phyloP scores from a whole-genome alignment of 2,888 invertebrate genomes.

The Nasonia oneida region DNA sequence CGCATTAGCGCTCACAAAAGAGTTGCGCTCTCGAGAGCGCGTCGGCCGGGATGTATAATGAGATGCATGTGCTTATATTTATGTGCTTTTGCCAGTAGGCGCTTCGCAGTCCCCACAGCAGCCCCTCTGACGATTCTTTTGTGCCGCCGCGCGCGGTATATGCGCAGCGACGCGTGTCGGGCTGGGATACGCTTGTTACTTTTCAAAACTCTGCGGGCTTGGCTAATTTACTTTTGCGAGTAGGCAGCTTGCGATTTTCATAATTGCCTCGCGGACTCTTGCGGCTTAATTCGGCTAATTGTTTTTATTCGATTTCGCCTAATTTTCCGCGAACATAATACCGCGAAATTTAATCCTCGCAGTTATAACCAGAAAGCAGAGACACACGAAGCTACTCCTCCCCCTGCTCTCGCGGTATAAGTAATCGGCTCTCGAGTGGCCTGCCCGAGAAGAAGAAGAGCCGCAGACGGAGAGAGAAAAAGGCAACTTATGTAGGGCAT shows the following conservation, averaged over 20 bases:
- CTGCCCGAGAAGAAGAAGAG: not conserved
- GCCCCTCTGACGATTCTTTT: slow-evolving; percentile 32
- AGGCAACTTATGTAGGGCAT: slow-evolving; percentile 57
- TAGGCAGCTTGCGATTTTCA: slow-evolving; percentile 25
- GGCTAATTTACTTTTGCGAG: slow-evolving; percentile 11
- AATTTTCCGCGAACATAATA: not conserved
- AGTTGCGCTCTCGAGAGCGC: slow-evolving; percentile 10
- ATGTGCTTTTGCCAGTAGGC: not conserved
- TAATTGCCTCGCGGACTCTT: not conserved
- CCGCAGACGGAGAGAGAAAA: not conserved
- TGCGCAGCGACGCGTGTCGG: slow-evolving; percentile 46
- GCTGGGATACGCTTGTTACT: slow-evolving; percentile 51
- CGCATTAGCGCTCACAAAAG: slow-evolving; percentile 37
- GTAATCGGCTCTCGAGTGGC: slow-evolving; percentile 55
- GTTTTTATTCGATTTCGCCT: not conserved
- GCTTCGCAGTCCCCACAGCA: not conserved
- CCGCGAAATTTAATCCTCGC: not conserved
- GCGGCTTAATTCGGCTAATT: not conserved
- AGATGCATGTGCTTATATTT: slow-evolving; percentile 23
- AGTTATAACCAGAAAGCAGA: not conserved
- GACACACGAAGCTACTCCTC: not conserved
- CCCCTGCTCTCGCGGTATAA: slow-evolving; percentile 17
- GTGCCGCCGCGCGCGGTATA: not conserved
- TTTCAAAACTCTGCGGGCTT: not conserved
- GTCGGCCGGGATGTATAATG: not conserved